phyloP scores from a whole-genome alignment of 2,113 vertebrate genomes.

The Melanostigma gelatinosum region DNA sequence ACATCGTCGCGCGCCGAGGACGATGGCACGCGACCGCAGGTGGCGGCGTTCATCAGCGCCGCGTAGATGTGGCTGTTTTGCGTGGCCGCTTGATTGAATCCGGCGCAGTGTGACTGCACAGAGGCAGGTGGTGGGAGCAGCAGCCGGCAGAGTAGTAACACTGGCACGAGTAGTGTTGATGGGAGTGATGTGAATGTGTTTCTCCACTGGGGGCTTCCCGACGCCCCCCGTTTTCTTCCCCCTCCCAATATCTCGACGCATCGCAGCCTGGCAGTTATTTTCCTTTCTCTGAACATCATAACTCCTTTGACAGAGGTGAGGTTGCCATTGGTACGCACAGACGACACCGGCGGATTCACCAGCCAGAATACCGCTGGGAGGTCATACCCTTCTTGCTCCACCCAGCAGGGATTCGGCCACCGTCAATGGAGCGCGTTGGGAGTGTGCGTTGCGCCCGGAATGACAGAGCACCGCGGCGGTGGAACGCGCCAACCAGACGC shows the following conservation, averaged over 20 bases:
- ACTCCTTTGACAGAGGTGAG: constrained; percentile 68
- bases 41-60: constrained; percentile 31
- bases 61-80: constrained; percentile 46
- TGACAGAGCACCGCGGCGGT: constrained; percentile 61
- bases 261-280: neutral
- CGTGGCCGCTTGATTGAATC: constrained; percentile 61
- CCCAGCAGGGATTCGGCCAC: constrained; percentile 68
- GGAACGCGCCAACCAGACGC: constrained; percentile 37
- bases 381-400: constrained; percentile 75
- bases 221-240: constrained; percentile 26
- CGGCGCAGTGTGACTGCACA: constrained; percentile 46
- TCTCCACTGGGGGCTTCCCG: constrained; percentile 45
- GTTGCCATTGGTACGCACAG: constrained; percentile 76
- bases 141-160: constrained; percentile 34
- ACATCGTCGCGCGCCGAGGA: neutral
- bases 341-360: constrained; percentile 66
- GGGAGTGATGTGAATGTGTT: constrained; percentile 34
- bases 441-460: constrained; percentile 67
- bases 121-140: constrained; percentile 45
- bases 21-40: constrained; percentile 27
- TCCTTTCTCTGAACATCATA: constrained; percentile 49
- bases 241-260: constrained; percentile 29
- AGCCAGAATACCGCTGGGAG: constrained; percentile 74
- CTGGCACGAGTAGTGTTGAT: constrained; percentile 17
- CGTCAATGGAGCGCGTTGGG: constrained; percentile 75